A percentile compares a stretch with the other conserved stretches of the same genome.
Evolutionary conservation across 2,113 vertebrate genomes (phyloP).

Genomic region (Orthonyx spaldingii): DNA sequence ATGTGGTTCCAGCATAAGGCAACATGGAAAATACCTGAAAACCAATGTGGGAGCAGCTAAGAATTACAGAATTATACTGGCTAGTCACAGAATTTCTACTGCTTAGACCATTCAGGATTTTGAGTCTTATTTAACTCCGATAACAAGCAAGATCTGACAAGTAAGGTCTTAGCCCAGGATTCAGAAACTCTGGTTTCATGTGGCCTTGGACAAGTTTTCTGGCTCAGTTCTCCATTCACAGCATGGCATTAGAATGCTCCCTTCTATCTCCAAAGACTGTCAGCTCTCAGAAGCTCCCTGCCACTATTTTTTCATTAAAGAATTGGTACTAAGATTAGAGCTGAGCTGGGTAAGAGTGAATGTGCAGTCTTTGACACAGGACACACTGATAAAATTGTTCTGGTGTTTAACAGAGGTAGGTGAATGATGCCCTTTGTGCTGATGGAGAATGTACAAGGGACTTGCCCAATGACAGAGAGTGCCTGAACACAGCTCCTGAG

Average conservation of each 20-base stretch:
- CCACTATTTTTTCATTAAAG: background rate
- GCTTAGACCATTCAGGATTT: background rate
- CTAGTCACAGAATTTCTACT: background rate
- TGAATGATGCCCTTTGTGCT: background rate
- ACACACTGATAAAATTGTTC: background rate
- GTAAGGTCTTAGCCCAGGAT: background rate
- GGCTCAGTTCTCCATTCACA: background rate
- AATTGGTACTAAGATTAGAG: background rate
- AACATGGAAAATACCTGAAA: background rate
- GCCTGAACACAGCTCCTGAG: background rate
- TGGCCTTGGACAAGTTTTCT: background rate
- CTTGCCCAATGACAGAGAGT: too few relatives aligned
- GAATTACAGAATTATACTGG: background rate
- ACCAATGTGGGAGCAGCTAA: background rate
- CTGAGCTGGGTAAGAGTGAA: too few relatives aligned
- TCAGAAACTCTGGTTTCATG: background rate
- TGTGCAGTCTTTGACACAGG: background rate
- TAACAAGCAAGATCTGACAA: background rate
- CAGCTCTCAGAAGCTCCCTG: background rate
- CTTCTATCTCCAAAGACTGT: background rate
- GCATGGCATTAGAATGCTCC: background rate
- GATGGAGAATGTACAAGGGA: background rate
- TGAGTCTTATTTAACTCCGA: background rate
- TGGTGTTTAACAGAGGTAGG: constrained; percentile 12
- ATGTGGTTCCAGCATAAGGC: background rate